Base-by-base conservation (phyloP, 2,888 invertebrate species). In the Tryphoninae sp. region DNA sequence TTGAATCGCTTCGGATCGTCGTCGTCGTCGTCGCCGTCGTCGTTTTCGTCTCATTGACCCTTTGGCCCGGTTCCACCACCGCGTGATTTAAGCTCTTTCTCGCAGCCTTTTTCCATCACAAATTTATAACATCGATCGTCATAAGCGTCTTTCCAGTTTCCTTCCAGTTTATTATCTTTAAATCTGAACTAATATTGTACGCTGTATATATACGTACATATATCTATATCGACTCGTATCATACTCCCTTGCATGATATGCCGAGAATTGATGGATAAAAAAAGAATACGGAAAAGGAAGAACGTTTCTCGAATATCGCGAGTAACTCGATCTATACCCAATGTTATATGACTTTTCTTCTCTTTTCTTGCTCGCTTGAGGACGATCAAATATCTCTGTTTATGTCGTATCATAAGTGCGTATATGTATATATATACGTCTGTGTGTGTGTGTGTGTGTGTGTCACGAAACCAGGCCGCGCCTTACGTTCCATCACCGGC, bases 21-120 rank as follows among this genome's bases (percentile, higher is more conserved):
- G 53, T 71, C 49, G 68, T 64, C 58, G 51, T 64, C 51, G 58
- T 71, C 62, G 49, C 22, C 62, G 40, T 45, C 55, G 42, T 78
- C 59, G 69, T 82, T 79, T 62, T 79, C 79, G 82, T 79, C 75
- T 82, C 82, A 76, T 67, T 79, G 82, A 82, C 76, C 82, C 82
- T 79, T 82, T 76, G 82, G 72, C 76, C 82, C 82, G 67, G 13
- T 81, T 78, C 65, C 78, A 73, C 59, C 9, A n/a, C 22, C 49
- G 4, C 26, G 75, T 61, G 65, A 65, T 65, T 71, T 65, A 65
- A 64, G 26, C 55, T 71, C 51, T 71, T 26, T 22, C 51, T 71
- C 45, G 23, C 69, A 59, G 26, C 62, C 51, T 53, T 23, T 51
- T 65, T 65, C n/a, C 13, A 45, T 9, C 40, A 53, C 49, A 71